Conservation (phyloP, 2,113 vertebrate genomes). For the Microtus richardsoni region DNA sequence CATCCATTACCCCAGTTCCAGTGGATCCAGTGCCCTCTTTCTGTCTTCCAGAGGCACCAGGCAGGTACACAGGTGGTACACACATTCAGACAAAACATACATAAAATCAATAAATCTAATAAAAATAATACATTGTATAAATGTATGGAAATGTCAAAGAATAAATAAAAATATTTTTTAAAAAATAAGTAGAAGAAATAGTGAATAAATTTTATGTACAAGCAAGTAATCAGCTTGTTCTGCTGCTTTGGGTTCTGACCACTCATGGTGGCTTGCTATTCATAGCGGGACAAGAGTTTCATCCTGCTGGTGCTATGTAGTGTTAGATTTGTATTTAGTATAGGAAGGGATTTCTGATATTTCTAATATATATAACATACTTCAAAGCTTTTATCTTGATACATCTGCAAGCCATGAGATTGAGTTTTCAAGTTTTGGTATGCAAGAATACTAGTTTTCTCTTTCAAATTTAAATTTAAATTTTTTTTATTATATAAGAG, state of each 20-base stretch:
- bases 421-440: slow-evolving; percentile 7
- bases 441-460: slow-evolving; percentile 25
- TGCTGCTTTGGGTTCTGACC: slow-evolving; percentile 3
- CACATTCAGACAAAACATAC: neutral
- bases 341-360: neutral
- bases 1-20: neutral
- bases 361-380: neutral
- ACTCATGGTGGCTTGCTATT: neutral
- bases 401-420: neutral
- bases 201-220: neutral
- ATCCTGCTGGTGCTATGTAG: neutral
- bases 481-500: neutral
- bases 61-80: neutral
- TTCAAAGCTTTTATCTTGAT: neutral
- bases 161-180: neutral
- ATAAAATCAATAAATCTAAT: neutral
- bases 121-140: neutral
- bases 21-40: neutral
- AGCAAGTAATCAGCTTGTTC: neutral
- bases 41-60: neutral
- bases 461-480: slow-evolving; percentile 7
- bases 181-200: neutral
- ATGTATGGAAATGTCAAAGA: neutral
- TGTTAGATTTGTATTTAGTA: neutral
- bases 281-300: neutral